Conservation (phyloP, 1,140 invertebrate genomes). For the Heliconius himera region DNA sequence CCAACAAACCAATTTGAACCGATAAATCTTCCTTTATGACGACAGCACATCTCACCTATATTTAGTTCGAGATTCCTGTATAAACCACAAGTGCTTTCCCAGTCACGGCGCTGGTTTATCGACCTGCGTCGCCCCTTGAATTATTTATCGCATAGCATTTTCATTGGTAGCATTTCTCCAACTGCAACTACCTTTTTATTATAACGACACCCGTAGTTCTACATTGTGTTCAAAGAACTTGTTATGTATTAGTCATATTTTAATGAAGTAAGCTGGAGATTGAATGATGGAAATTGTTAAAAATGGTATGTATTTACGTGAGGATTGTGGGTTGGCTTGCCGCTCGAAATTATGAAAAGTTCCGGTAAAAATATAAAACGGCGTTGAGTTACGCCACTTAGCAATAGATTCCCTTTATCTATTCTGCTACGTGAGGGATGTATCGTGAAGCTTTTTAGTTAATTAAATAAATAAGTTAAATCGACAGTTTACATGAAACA, state of each 20-base stretch:
- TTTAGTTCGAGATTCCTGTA: conserved; percentile 47
- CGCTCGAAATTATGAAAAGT: not conserved
- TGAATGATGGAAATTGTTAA: not conserved
- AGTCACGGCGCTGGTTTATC: conserved; percentile 55
- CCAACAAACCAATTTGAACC: not conserved
- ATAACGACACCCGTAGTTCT: conserved; percentile 20
- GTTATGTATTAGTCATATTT: not conserved
- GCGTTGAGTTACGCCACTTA: no score
- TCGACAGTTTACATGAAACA: no score
- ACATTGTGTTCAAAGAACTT: conserved; percentile 13
- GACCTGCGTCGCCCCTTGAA: conserved; percentile 53
- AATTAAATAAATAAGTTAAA: no score
- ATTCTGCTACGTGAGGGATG: no score
- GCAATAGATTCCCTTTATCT: no score
- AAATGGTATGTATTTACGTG: not conserved
- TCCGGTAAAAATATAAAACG: no score
- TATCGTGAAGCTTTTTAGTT: no score
- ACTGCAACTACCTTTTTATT: conserved; percentile 26
- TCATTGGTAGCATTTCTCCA: conserved; percentile 39
- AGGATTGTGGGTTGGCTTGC: not conserved
- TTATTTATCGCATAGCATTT: conserved; percentile 55
- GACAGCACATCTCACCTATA: conserved; percentile 20
- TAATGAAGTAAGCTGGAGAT: not conserved
- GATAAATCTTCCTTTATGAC: conserved; percentile 17
- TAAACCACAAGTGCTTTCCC: conserved; percentile 51